Conservation (phyloP, 2,797 vertebrate species). For the Fistularia tabacaria region DNA sequence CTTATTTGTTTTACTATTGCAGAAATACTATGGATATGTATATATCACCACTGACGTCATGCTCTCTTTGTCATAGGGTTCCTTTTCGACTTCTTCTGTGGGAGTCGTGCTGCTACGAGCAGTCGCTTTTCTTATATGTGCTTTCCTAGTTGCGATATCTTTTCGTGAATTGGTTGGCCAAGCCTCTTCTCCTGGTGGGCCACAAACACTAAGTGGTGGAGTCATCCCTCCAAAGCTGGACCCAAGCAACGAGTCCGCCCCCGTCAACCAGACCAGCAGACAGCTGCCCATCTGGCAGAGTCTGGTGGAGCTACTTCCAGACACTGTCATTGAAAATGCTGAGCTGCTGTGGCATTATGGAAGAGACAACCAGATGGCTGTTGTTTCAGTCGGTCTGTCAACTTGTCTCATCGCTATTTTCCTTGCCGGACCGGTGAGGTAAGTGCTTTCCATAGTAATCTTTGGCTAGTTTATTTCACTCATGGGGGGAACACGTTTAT, state of each 20-base stretch:
- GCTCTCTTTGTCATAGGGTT: slow-evolving; percentile 70
- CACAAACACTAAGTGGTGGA: slow-evolving; percentile 43
- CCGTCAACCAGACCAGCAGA: slow-evolving; percentile 22
- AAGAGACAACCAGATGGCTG: slow-evolving; percentile 78
- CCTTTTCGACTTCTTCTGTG: slow-evolving; percentile 66
- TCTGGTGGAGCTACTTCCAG: slow-evolving; percentile 77
- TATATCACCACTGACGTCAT: neutral
- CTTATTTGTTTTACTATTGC: neutral
- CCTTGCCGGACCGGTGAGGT: slow-evolving; percentile 87
- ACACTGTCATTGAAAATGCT: slow-evolving; percentile 65
- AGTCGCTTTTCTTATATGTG: slow-evolving; percentile 84
- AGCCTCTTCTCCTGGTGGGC: slow-evolving; percentile 30
- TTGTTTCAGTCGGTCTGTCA: slow-evolving; percentile 81
- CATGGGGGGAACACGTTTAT: too few species aligned
- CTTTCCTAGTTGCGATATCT: slow-evolving; percentile 76
- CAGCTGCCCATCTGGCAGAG: slow-evolving; percentile 65
- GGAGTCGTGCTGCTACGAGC: slow-evolving; percentile 82
- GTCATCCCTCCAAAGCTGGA: slow-evolving; percentile 39
- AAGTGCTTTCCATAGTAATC: slow-evolving; percentile 9
- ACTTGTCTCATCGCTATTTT: slow-evolving; percentile 86
- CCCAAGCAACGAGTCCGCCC: slow-evolving; percentile 47
- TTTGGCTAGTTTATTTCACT: neutral
- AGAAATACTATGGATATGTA: neutral
- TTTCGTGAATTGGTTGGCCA: slow-evolving; percentile 63
- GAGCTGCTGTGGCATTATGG: slow-evolving; percentile 79